Evolutionary conservation across 1,140 invertebrate genomes (phyloP).

Genomic region (Caerostris extrusa): DNA sequence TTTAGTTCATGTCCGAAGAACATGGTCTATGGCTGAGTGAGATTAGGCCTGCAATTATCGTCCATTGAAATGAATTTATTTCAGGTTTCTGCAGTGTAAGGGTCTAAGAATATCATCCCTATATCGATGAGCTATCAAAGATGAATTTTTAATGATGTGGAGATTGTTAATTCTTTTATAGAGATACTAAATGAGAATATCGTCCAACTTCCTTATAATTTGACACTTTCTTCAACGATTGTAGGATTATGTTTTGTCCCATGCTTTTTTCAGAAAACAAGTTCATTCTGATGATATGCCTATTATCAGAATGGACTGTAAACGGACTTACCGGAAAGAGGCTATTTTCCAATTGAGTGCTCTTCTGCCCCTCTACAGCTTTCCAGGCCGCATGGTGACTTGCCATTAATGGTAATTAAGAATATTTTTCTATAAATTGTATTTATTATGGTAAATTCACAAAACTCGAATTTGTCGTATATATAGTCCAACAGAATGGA

Average conservation of each 20-base stretch:
- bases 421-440: no score
- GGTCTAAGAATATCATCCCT: neutral
- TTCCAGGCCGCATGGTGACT: neutral
- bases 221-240: neutral
- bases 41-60: neutral
- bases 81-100: neutral
- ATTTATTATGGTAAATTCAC: no score
- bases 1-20: no score
- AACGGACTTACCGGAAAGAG: neutral
- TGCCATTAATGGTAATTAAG: neutral
- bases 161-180: neutral
- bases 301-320: neutral
- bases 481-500: no score
- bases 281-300: neutral
- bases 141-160: neutral
- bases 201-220: neutral
- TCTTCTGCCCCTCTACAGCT: neutral
- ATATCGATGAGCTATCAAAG: no score
- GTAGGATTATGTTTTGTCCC: neutral
- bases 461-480: no score
- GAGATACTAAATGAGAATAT: neutral
- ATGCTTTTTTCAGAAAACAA: neutral
- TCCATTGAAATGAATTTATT: neutral
- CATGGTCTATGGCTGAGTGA: no score
- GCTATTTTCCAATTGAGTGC: neutral